Base-by-base conservation (phyloP, 92 coral and sea anemone genomes). In the Porites lobata region DNA sequence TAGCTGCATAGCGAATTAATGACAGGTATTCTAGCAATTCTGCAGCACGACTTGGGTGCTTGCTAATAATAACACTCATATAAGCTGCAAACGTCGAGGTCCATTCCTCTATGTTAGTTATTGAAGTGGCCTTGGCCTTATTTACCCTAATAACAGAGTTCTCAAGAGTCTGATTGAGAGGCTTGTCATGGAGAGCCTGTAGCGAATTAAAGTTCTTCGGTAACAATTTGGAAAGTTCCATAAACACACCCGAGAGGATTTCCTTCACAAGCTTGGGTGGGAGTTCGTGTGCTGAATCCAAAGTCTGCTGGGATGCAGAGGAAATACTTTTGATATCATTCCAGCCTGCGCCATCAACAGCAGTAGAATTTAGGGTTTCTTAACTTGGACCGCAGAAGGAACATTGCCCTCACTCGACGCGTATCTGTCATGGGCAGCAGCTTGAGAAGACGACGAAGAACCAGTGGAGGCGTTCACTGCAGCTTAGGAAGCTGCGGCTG, bases 1-100 rank as follows among this genome's bases (percentile, higher is more conserved):
- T 24, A 14, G 90, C 85, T 24, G 85, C 90, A 68, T 88, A 83
- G 65, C 87, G 91, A 26, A 88, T 80, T 7, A 88, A 47, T 20
- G 73, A 79, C 87, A 88, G 77, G 74, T 88, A 88, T 65, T 88
- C 73, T 2, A 81, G 29, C 13, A 88, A 59, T 54, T 87, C 82
- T 9, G 85, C 75, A 18, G 91, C 82, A 81, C 87, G 67, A 59
- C 64, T 43, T n/a, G 91, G 87, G 73, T 67, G 38, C 62, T 72
- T 80, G 72, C 69, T 73, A 15, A 82, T 69, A 13, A 87, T 62
- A 24, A 80, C 80, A 15, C 91, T 87, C 81, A 80, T 80, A 15
- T 87, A 87, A 1, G 91, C 70, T 24, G 71, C 67, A 77, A 86
- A 77, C 10, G 85, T 85, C 29, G 85, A 77, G 38, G 90, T 78